Base-by-base conservation (phyloP, 1,140 invertebrate genomes). In the Polypedilum vanderplanki region DNA sequence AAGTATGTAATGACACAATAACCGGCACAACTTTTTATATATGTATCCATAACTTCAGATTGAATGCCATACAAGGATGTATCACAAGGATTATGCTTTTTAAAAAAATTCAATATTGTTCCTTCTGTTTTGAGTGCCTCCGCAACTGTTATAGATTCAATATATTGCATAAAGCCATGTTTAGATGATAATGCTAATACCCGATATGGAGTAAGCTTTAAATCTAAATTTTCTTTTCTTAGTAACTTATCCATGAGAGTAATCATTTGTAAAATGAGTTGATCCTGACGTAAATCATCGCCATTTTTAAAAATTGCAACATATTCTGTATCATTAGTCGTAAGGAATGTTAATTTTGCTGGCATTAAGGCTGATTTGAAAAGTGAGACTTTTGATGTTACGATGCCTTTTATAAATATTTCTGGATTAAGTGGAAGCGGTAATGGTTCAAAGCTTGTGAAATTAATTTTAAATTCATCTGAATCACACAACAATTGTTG, bases 1-100 rank as follows among this genome's bases (percentile, higher is more conserved):
- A 99, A 83, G 82, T 99, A 99, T 0, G 97, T 99, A 41, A 99
- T 98, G 12, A 99, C 95, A 84, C 96, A 99, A 82, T 99, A 99
- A 0, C 98, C 98, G 77, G 98, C 96, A 86, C 97, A 98, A 80
- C 96, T 98, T 79, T 95, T 90, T 18, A 99, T 91, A 82, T 99
- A 99, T 12, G 94, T 98, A 81, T 99, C 97, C 93, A 99, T 98
- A 5, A 98, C 93, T 79, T 98, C 95, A 0, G 94, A 84, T 24
- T 90, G 86, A 74, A 99, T 96, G 12, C 96, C 96, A 83, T 95
- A 97, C 0, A 94, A 91, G 0, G 90, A 93, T 77, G 85, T 90
- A 79, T 96, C 93, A 74, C 89, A 93, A 7, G 96, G 94, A 83
- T 96, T 90, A 83, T 96, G 87, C 79, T 94, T 95, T 9, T 92